phyloP scores from a whole-genome alignment of 2,797 vertebrate species.

The Schizothorax lantsangensis region DNA sequence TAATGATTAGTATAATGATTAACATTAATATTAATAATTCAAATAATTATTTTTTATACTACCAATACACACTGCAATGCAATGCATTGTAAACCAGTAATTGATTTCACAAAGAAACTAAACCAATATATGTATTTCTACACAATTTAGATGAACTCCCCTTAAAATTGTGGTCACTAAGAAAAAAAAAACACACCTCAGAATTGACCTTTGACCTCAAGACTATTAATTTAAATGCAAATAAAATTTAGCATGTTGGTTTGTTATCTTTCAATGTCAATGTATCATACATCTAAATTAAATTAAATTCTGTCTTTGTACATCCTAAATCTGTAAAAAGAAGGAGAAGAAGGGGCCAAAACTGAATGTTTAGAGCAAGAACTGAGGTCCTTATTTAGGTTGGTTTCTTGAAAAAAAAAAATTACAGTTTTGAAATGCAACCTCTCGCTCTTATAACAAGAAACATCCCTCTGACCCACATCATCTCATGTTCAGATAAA shows the following conservation, averaged over 20 bases:
- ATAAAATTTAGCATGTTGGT: not conserved
- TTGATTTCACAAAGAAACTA: not conserved
- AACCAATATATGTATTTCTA: not conserved
- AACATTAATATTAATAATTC: not conserved
- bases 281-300: too few relatives aligned
- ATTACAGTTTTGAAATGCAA: not conserved
- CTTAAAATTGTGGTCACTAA: not conserved
- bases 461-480: not conserved
- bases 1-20: not conserved
- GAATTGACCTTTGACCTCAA: conserved; percentile 1
- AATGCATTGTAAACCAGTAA: not conserved
- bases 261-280: not conserved
- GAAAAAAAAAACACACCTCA: not conserved
- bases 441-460: not conserved
- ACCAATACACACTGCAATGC: not conserved
- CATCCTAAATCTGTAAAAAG: not conserved
- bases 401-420: not conserved
- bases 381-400: not conserved
- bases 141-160: not conserved
- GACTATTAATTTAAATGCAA: not conserved
- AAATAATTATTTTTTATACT: not conserved
- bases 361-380: not conserved
- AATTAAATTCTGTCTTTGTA: not conserved
- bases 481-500: not conserved
- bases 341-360: not conserved